These are phyloP conservation scores for Pterobdella sp. DNA, from an alignment of 2,888 invertebrate genomes.

Conservation along the genomic window DNA sequence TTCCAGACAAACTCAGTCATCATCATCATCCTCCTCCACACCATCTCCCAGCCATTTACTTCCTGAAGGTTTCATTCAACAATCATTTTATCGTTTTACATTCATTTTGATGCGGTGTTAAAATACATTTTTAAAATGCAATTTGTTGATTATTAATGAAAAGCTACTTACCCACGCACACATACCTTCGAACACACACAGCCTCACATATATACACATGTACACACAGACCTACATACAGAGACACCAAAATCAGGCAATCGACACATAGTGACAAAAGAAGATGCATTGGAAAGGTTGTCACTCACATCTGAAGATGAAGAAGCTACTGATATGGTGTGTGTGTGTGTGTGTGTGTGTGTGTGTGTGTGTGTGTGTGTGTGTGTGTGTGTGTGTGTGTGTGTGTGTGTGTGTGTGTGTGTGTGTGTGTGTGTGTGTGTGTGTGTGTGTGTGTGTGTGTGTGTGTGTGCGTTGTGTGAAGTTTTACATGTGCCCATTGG, in stretches of 20 bases:
- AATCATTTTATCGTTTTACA: not conserved
- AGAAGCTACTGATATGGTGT: conserved; percentile 2
- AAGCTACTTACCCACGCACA: conserved; percentile 1
- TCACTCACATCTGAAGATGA: conserved; percentile 8
- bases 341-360: conserved; percentile 4
- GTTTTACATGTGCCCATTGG: no score
- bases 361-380: not conserved
- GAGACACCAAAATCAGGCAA: conserved; percentile 10
- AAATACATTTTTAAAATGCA: no score
- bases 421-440: conserved; percentile 14
- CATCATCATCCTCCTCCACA: not conserved
- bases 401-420: conserved; percentile 11
- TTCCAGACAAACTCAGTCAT: not conserved
- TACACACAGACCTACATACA: conserved; percentile 3
- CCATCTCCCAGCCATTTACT: not conserved
- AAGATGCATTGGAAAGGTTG: not conserved
- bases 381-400: not conserved
- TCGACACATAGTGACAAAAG: conserved; percentile 3
- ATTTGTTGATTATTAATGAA: no score
- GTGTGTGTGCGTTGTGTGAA: not conserved
- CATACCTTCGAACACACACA: not conserved
- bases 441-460: conserved; percentile 17
- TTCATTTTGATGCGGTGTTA: no score
- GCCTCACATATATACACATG: not conserved
- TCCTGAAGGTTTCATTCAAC: not conserved